A percentile compares a stretch with the other conserved stretches of the same genome.
These are phyloP conservation scores for Notolabrus celidotus DNA, from an alignment of 2,797 vertebrate genomes.

Conservation along the genomic window DNA sequence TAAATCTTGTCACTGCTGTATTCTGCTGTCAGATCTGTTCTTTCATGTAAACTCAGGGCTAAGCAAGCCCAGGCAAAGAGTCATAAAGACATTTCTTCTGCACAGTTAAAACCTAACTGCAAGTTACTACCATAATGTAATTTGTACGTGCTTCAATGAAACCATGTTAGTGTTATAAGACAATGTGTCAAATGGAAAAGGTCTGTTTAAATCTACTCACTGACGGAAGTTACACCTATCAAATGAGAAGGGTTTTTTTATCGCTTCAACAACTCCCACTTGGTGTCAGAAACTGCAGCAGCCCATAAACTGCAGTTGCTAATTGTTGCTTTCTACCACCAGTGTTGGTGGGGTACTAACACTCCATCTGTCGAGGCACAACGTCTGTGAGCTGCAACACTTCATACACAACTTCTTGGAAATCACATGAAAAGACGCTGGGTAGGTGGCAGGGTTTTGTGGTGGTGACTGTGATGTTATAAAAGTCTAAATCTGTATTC, in stretches of 20 bases:
- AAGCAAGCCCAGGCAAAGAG: background rate
- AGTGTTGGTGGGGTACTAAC: slow-evolving; percentile 17
- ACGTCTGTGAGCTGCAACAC: slow-evolving; percentile 7
- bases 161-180: background rate
- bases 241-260: background rate
- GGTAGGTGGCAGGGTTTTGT: background rate
- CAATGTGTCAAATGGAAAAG: background rate
- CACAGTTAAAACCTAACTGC: background rate
- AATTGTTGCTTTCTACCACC: slow-evolving; percentile 29
- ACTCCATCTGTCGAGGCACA: slow-evolving; percentile 3
- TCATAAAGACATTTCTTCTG: background rate
- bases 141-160: background rate
- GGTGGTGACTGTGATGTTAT: background rate
- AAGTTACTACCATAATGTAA: background rate
- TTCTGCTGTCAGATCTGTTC: background rate
- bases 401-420: slow-evolving; percentile 21
- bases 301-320: slow-evolving; percentile 20
- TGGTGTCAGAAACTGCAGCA: slow-evolving; percentile 28
- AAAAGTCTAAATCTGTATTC: background rate
- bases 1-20: background rate
- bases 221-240: too few relatives aligned
- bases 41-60: background rate
- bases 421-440: slow-evolving; percentile 16
- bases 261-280: background rate
- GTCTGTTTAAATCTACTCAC: background rate